Evolutionary conservation across 30 jellyfish, hydroid and myxozoan species (phyloP), one percentile per base, ranked within the genome.

Genomic region (Catostylus mosaicus): DNA sequence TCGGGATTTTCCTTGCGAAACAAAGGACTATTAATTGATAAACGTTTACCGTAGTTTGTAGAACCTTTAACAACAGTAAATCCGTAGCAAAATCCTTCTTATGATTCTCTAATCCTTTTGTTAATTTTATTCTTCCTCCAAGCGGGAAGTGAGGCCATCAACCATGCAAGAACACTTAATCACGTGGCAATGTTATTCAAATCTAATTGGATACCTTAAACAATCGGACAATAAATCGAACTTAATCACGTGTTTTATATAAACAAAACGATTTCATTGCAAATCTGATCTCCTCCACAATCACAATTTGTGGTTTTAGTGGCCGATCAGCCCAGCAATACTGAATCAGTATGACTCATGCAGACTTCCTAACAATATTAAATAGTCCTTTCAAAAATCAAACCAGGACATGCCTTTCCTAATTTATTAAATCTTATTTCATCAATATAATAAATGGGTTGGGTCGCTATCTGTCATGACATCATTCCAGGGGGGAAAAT

Each of bases 141-240:
- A 67, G 86, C 86, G 86, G 86, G 86, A 75, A 75, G 67, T 75
- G 75, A 35, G 86, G 35, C 51, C 86, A 18, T 69, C 82, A 69
- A 14, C 65, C 82, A 69, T 36, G 68, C 64, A 52, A 18, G 56
- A 48, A n/a, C 20, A 48, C 33, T 20, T 8, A 0, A 33, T 26
- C 86, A 75, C 86, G 64, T 75, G 86, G 20, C n/a, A 1, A 19
- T 3, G 0, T 50, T 54, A 30, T 22, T 20, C 20, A 2, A 1
- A 32, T 11, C 48, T 56, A 4, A 56, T 75, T 75, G 76, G 86
- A 18, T 20, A 29, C 8, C 30, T 52, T 24, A 52, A n/a, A 52
- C 30, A 10, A 5, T 10, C 67, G 19, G n/a, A 52, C 67, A 52
- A 52, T 52, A 52, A 3, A n/a, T 40, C 54, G 22, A n/a, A 22